Evolutionary conservation across 2,888 invertebrate genomes (phyloP), one percentile per base, ranked within the genome.

Genomic region (Thereva unica): DNA sequence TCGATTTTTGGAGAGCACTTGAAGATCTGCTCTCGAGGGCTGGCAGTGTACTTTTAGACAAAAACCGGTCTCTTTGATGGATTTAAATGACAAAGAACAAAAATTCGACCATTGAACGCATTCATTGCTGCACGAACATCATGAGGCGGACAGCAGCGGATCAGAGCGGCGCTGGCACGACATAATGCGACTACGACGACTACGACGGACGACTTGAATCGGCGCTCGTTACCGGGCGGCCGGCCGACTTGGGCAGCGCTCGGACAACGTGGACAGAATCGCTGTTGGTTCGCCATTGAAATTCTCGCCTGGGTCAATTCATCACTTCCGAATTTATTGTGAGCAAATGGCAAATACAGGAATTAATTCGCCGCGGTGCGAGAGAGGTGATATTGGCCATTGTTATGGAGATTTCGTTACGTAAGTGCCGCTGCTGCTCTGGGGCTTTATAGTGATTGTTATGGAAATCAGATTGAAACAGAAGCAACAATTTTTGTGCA

Each of bases 261-360:
- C 2, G 23, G 23, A 23, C 23, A 23, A 23, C 23, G 23, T 23
- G 23, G 23, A 23, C 23, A 23, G 23, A 23, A 23, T 23, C 23
- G 23, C 2, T 23, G 23, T 23, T 23, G 1, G 23, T 23, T 23
- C 23, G 23, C 23, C 23, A 23, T 23, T 23, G 23, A 23, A 23
- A 23, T 23, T 23, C 23, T 23, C 23, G 23, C 23, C 53, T 10
- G 9, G 53, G 53, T 44, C 42, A 64, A 64, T 64, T 64, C 64
- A 64, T 64, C 64, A 64, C 64, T 64, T 64, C 64, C 64, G 53
- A 64, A 64, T 64, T 52, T 59, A 59, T 59, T 59, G 59, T 59
- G 38, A 35, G 47, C 12, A 37, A 10, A 38, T 23, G 47, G 8
- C 7, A 35, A 5, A 35, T 12, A 40, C 59, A 45, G 49, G 49